These are phyloP conservation scores for Engystomops pustulosus DNA, from an alignment of 2,113 vertebrate genomes.

Conservation along the genomic window DNA sequence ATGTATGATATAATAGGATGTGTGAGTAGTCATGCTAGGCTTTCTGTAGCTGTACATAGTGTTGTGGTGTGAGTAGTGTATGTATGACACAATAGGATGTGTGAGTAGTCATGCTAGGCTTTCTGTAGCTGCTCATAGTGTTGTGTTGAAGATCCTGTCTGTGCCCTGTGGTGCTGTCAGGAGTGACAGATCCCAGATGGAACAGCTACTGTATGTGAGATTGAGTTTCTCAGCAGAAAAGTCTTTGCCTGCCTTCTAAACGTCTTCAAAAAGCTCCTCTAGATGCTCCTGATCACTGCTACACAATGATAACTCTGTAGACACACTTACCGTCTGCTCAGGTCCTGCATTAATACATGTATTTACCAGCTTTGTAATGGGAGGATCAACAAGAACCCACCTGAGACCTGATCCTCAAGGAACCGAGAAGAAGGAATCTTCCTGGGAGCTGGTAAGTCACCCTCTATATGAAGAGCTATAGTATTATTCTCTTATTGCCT, in stretches of 20 bases:
- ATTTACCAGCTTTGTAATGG: neutral
- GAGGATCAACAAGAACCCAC: neutral
- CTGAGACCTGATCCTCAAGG: neutral
- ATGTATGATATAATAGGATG: neutral
- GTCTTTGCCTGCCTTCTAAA: slow-evolving; percentile 73
- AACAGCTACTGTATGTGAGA: slow-evolving; percentile 89
- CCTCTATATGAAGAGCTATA: neutral
- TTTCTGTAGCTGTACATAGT: neutral
- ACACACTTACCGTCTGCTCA: neutral
- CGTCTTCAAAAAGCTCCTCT: slow-evolving; percentile 82
- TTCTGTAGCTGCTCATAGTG: slow-evolving; percentile 74
- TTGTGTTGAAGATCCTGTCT: slow-evolving; percentile 79
- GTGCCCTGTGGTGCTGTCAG: slow-evolving; percentile 87
- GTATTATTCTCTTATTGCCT: neutral
- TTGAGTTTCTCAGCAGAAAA: slow-evolving; percentile 87
- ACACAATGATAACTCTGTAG: slow-evolving; percentile 61
- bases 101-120: slow-evolving; percentile 73
- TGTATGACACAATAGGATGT: slow-evolving; percentile 61
- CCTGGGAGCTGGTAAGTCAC: slow-evolving; percentile 8
- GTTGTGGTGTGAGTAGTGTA: neutral
- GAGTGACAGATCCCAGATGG: slow-evolving; percentile 88
- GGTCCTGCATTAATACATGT: neutral
- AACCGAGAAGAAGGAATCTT: neutral
- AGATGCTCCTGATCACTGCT: slow-evolving; percentile 73
- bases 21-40: neutral